Evolutionary conservation across 2,113 vertebrate genomes (phyloP), one percentile per base, ranked within the genome.

Genomic region (Pycnonotus jocosus): DNA sequence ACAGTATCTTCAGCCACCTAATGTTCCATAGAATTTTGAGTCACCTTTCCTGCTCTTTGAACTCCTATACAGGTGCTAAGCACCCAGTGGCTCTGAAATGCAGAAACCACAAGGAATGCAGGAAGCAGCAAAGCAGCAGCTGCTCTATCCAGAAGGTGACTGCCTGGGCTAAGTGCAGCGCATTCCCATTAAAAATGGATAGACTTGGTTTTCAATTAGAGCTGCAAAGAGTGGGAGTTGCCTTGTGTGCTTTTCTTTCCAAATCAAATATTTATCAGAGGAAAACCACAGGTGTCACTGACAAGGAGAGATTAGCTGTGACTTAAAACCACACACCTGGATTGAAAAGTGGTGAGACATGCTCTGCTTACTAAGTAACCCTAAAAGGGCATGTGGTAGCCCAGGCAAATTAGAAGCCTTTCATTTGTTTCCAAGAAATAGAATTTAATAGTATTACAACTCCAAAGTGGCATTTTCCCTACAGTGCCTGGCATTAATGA

Each of bases 211-310:
- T 96, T 91, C 96, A 95, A 86, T 84, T 92, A 92, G 84, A 90
- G 95, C 84, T 47, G 30, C 73, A 79, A 72, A 69, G 90, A 95
- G 79, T 90, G 68, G 93, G 90, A 96, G 91, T 71, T 88, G 84
- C 50, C 86, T 71, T 72, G 84, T 44, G 73, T 60, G 93, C 68
- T 96, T 95, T 81, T 86, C 88, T 96, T 97, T 97, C 97, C 97
- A 95, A 94, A 97, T 97, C 66, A 97, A 97, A 97, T 97, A 97
- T 97, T 97, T 94, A 98, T 92, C 45, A 93, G 61, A 97, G 95
- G 92, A 96, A 96, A 97, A 91, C 57, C 72, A 82, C 22, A 57
- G 91, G 91, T 94, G 83, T 96, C 81, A 95, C 62, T 86, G 90
- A 87, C 91, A 89, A 78, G 81, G 86, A 82, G 91, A 95, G 90